A percentile compares a stretch with the other conserved stretches of the same genome.
Evolutionary conservation across 1,140 invertebrate species (phyloP).

Genomic region (Nephila pilipes): DNA sequence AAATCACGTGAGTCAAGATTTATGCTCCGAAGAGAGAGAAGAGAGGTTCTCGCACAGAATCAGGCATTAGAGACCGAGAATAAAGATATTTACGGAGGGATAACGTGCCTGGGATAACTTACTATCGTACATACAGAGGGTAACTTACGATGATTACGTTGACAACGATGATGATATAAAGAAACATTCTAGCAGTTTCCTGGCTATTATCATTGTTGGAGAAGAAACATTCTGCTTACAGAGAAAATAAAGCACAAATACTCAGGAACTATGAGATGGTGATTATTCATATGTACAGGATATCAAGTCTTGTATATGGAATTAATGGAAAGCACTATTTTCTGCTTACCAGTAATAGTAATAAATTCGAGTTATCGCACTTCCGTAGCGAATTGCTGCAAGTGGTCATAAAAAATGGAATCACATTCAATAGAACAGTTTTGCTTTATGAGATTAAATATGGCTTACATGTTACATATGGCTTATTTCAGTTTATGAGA

Average conservation of each 20-base stretch:
- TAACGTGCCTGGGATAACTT: conserved; percentile 47
- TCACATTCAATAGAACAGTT: neutral
- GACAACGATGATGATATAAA: conserved; percentile 52
- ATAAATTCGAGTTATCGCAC: conserved; percentile 35
- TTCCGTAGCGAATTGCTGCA: neutral
- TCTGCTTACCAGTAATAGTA: conserved; percentile 28
- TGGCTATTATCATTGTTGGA: conserved; percentile 46
- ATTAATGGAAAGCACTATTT: conserved; percentile 4
- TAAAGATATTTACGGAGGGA: conserved; percentile 36
- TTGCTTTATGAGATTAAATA: neutral
- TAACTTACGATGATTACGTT: conserved; percentile 44
- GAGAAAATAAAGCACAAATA: conserved; percentile 26
- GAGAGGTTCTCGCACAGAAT: neutral
- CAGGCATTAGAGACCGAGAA: conserved; percentile 23
- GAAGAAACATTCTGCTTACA: conserved; percentile 20
- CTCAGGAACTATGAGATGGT: neutral
- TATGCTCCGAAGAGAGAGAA: neutral
- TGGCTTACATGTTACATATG: too few relatives aligned
- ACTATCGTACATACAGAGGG: conserved; percentile 14
- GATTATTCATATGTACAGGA: conserved; percentile 29
- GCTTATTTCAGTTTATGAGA: too few relatives aligned
- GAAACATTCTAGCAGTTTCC: conserved; percentile 40
- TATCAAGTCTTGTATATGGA: conserved; percentile 4
- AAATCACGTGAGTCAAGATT: conserved; percentile 23
- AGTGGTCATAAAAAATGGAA: neutral